Evolutionary conservation across 1,140 invertebrate species (phyloP).

Genomic region (Camponotus floridanus): DNA sequence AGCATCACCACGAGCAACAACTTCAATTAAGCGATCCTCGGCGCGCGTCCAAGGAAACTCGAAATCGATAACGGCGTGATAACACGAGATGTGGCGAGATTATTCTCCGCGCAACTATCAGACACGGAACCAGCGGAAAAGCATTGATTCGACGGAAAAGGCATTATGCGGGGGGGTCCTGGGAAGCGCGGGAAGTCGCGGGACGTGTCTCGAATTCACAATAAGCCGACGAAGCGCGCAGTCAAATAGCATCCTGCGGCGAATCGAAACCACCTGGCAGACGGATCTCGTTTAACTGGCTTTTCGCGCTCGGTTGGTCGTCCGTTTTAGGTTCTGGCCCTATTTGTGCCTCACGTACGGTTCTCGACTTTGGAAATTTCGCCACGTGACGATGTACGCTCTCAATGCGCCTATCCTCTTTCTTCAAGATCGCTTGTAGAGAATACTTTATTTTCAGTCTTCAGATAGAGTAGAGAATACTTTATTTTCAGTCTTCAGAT

Average conservation of each 20-base stretch:
- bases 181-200: constrained; percentile 37
- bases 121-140: constrained; percentile 15
- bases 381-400: background rate
- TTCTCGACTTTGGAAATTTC: constrained; percentile 52
- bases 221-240: constrained; percentile 44
- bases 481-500: background rate
- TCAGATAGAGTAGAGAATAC: background rate
- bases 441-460: background rate
- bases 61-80: background rate
- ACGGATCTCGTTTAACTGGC: constrained; percentile 56
- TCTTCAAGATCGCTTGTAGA: background rate
- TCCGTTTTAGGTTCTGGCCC: constrained; percentile 3
- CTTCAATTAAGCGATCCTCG: constrained; percentile 32
- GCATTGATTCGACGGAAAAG: constrained; percentile 51
- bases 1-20: background rate
- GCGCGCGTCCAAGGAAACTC: background rate
- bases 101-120: constrained; percentile 12
- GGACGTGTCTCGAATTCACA: constrained; percentile 52
- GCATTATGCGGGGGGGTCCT: constrained; percentile 25
- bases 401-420: background rate
- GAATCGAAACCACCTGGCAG: constrained; percentile 55
- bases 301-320: constrained; percentile 40
- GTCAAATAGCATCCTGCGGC: constrained; percentile 56
- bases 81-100: constrained; percentile 3
- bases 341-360: constrained; percentile 7